Base-by-base conservation (phyloP, 2,797 vertebrate species). In the Craterocephalus amniculus region DNA sequence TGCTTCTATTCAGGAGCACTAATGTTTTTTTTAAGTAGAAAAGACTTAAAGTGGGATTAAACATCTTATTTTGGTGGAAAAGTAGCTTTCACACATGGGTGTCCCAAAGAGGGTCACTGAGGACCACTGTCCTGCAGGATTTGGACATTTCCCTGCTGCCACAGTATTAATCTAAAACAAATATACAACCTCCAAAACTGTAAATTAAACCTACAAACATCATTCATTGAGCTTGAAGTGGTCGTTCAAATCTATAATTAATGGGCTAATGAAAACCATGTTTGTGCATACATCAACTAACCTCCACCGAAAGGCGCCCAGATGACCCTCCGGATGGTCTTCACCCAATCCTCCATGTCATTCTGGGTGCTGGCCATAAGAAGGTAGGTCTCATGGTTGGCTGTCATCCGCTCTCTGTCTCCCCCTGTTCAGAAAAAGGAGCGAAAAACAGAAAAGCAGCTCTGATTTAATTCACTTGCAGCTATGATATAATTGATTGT, bases 331-430 rank as follows among this genome's bases (percentile, higher is more conserved):
- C 96, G 97, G 74, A 99, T 98, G 36, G 96, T 97, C 89, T 96
- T 98, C 92, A 98, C 97, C 98, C 98, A 99, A 89, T 99, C 97
- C 95, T 99, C 98, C 98, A 99, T 99, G 90, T 99, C 98, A 94
- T 96, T 98, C 95, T 99, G 98, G 67, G 96, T 97, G 93, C 95
- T 97, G 75, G 97, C 97, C 97, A 99, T 99, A 88, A 99, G 97
- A 27, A 99, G 97, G 85, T 98, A 98, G 0, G 96, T 99, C 92
- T 99, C 97, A 99, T 99, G 97, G 91, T 97, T 97, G 81, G 96
- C 93, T 92, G 97, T 99, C 97, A 99, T 99, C 92, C 97, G 97
- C 91, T 99, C 97, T 81, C 95, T 95, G 86, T 99, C 97, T 77
- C 93, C 96, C 89, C 97, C 98, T 99, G 87, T 35, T 83, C 88